Evolutionary conservation across 1,140 invertebrate genomes (phyloP), one percentile per base, ranked within the genome.

Genomic region (Aradophagus sp.): DNA sequence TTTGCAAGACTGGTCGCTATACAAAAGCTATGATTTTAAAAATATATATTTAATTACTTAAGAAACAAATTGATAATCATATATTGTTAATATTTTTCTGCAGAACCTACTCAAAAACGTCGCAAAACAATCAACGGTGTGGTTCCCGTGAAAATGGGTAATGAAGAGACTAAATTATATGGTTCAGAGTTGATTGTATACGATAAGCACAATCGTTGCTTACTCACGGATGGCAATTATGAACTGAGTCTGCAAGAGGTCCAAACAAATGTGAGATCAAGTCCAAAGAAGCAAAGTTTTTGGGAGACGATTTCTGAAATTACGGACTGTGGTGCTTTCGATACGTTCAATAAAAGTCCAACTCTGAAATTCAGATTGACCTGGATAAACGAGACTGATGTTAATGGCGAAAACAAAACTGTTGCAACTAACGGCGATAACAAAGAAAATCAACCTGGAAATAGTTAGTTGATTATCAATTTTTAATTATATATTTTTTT

Each of bases 161-260:
- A 74, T 66, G 88, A 90, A 53, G 90, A 90, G 74, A 86, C 87
- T 5, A 90, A 92, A 78, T 80, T 92, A 2, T 95, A 92, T 78
- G 92, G 93, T 19, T 93, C 93, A 34, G 95, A 97, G 81, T 84
- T 98, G 11, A 92, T 95, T 32, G 90, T 98, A 12, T 97, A 95
- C 80, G 95, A 98, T 78, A 95, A 95, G 80, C 91, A 95, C 67
- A 95, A 92, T 78, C 89, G 93, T 5, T 97, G 95, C 79, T 86
- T 93, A 16, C 86, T 98, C 3, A 92, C 90, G 0, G 94, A 96
- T 75, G 95, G 95, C 1, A 93, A 97, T 80, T 97, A 98, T 84
- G 94, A 97, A 80, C 84, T 97, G 31, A 90, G 92, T 38, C 80
- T 97, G 50, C 91, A 94, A 73, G 93, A 95, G 77, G 86, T 92